These are phyloP conservation scores for Probosciger aterrimus DNA, from an alignment of 2,113 vertebrate genomes.

Conservation along the genomic window DNA sequence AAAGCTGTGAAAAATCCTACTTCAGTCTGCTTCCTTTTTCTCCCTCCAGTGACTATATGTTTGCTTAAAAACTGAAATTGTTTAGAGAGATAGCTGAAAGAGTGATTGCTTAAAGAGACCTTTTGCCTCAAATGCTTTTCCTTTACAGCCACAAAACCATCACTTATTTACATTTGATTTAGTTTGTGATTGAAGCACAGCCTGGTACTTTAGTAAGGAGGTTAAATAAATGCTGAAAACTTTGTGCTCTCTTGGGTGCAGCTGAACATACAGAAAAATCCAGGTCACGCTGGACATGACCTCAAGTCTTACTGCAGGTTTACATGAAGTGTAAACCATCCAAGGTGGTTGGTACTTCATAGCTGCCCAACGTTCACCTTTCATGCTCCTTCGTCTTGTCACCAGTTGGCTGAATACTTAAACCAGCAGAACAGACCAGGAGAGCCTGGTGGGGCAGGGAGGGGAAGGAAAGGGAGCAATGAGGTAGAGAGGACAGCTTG, in stretches of 20 bases:
- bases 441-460: not conserved
- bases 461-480: not conserved
- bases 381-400: not conserved
- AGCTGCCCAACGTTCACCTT: accelerated
- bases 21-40: not conserved
- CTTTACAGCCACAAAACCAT: not conserved
- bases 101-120: conserved; percentile 6
- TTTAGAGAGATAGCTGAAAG: not conserved
- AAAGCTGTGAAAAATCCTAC: not conserved
- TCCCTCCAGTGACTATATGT: not conserved
- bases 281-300: not conserved
- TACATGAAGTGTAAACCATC: not conserved
- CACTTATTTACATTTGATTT: not conserved
- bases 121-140: conserved; percentile 15
- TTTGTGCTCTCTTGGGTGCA: not conserved
- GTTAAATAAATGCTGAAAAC: not conserved
- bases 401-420: not conserved
- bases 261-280: not conserved
- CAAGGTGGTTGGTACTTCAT: accelerated
- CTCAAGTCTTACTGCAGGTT: not conserved
- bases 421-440: not conserved
- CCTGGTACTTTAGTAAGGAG: not conserved
- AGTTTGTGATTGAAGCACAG: not conserved
- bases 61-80: conserved; percentile 1
- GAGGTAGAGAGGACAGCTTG: not conserved